Conservation (phyloP, 2,797 vertebrate genomes). For the Malacoctenus gilli region DNA sequence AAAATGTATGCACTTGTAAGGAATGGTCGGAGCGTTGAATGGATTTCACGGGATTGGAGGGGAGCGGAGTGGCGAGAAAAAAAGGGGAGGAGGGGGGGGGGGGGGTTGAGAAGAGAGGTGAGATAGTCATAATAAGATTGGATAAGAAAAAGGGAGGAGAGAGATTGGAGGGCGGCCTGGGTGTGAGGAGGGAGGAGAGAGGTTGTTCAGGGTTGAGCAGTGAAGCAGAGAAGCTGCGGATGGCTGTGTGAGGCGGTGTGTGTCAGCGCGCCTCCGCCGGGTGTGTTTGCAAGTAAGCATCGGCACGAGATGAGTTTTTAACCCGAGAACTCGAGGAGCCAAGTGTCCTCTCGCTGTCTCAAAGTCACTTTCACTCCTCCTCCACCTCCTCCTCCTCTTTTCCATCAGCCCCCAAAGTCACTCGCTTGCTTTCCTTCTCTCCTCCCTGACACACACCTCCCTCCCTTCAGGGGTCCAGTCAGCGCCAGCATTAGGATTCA, state of each 20-base stretch:
- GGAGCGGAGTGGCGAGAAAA: conserved; percentile 35
- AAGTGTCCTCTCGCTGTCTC: conserved; percentile 50
- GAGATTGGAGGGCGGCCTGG: conserved; percentile 56
- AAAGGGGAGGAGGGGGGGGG: too few species aligned
- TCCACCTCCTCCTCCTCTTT: conserved; percentile 24
- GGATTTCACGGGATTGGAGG: conserved; percentile 44
- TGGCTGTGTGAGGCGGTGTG: conserved; percentile 20
- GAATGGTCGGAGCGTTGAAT: conserved; percentile 45
- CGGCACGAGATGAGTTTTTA: conserved; percentile 64
- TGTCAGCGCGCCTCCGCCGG: conserved; percentile 19
- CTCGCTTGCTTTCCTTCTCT: conserved; percentile 15
- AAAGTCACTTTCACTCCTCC: conserved; percentile 67
- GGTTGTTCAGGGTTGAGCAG: conserved; percentile 75
- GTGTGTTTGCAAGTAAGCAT: conserved; percentile 35
- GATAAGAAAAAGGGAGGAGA: conserved; percentile 64
- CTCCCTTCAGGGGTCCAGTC: conserved; percentile 58
- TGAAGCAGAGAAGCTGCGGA: conserved; percentile 70
- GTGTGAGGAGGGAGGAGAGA: conserved; percentile 65
- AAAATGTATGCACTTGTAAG: conserved; percentile 51
- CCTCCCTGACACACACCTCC: conserved; percentile 18
- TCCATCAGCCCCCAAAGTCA: conserved; percentile 46
- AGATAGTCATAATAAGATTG: conserved; percentile 75
- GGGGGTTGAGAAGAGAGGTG: conserved; percentile 61
- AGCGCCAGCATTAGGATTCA: conserved; percentile 52
- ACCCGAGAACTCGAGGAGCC: conserved; percentile 52